Conservation (phyloP, 1,140 invertebrate species). For the Nephotettix cincticeps region DNA sequence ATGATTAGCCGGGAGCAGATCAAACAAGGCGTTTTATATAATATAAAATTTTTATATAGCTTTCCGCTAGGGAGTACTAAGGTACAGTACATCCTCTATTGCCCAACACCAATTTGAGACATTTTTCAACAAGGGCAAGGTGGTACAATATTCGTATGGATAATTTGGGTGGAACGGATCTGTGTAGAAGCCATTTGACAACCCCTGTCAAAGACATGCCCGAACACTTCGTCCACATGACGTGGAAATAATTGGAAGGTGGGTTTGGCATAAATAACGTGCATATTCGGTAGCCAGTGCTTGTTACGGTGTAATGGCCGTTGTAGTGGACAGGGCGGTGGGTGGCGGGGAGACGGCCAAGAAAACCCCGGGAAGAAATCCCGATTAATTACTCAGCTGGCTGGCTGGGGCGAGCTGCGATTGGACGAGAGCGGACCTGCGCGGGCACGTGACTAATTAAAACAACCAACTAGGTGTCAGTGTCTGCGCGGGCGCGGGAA, state of each 20-base stretch:
- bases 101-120: too few relatives aligned
- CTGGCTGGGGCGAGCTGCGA: not conserved
- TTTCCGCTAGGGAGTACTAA: too few relatives aligned
- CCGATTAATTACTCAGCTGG: not conserved
- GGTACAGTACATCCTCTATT: too few relatives aligned
- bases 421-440: conserved; percentile 1
- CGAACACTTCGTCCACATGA: not conserved
- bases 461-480: conserved; percentile 18
- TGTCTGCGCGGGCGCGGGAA: not conserved
- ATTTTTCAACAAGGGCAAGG: too few relatives aligned
- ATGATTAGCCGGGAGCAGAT: too few relatives aligned
- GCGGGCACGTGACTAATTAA: conserved; percentile 17
- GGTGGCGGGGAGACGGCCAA: not conserved
- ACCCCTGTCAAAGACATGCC: too few relatives aligned
- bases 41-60: too few relatives aligned
- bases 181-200: too few relatives aligned
- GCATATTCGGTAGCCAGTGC: not conserved
- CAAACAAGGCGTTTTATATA: too few relatives aligned
- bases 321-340: not conserved
- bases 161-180: too few relatives aligned
- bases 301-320: not conserved
- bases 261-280: not conserved
- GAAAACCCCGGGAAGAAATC: not conserved
- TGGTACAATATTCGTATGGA: too few relatives aligned
- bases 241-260: not conserved